Evolutionary conservation across 2,888 invertebrate species (phyloP), one percentile per base, ranked within the genome.

Genomic region (Thysanoteuthis rhombus): DNA sequence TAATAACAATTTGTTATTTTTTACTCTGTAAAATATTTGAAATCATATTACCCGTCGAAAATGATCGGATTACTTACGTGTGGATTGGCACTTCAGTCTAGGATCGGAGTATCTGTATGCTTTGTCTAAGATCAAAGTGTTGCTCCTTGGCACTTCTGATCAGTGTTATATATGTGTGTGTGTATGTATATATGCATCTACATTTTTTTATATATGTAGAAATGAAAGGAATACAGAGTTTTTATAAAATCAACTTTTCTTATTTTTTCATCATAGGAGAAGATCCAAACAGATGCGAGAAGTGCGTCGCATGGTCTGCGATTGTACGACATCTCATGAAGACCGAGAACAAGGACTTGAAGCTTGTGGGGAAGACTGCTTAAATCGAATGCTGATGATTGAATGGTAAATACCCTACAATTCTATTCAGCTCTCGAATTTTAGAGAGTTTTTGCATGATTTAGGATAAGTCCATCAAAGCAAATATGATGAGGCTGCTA

Each of bases 311-410:
- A 99, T 99, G 99, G 98, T 98, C 52, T 99, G 99, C 97, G 99
- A 99, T 97, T 99, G 99, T 97, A 98, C 98, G 96, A 97, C 99
- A 95, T 98, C 98, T 93, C 98, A 98, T 96, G 99, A 99, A 95
- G 99, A 99, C 96, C 97, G 98, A 95, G 98, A 98, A 90, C 97
- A 98, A 94, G 99, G 99, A 0, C 98, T 98, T 96, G 97, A 98
- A 94, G 99, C 99, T 25, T 99, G 99, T 97, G 99, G 99, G 0
- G 99, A 99, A 96, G 99, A 99, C 97, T 99, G 99, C 97, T 98
- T 99, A 75, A 99, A 99, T 97, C 98, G 99, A 96, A 98, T 99
- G 97, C 98, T 99, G n/a, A 98, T 99, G 98, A 99, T 99, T 96
- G 99, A 99, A 98, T 99, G 99, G 99, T 98, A 97, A 97, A 97